Conservation (phyloP, 2,888 invertebrate species). For the Sinotaia quadrata region DNA sequence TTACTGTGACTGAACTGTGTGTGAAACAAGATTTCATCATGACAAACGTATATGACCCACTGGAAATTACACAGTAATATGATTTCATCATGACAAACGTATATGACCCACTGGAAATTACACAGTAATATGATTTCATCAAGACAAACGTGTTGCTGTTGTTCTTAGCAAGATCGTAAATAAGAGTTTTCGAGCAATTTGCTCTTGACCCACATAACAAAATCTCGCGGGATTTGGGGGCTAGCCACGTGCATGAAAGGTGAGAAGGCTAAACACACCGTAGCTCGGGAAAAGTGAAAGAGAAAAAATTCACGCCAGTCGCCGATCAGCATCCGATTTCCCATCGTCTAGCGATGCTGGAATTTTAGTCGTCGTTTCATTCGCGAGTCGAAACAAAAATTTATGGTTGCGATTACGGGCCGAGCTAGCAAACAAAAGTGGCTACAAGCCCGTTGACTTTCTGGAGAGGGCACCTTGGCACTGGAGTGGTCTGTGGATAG, state of each 20-base stretch:
- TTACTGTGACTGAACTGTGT: too few relatives aligned
- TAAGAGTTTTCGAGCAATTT: too few relatives aligned
- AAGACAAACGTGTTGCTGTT: too few relatives aligned
- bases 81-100: too few relatives aligned
- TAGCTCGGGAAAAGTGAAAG: neutral
- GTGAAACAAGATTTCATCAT: too few relatives aligned
- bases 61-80: too few relatives aligned
- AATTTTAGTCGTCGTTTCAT: neutral
- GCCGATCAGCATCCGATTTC: neutral
- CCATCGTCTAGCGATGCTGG: neutral
- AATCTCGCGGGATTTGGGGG: neutral
- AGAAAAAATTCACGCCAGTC: neutral
- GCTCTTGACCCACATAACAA: neutral
- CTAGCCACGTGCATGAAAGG: neutral
- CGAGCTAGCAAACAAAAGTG: neutral
- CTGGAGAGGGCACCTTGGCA: slow-evolving; percentile 1
- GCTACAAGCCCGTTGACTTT: neutral
- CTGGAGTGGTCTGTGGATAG: too few relatives aligned
- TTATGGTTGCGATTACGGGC: neutral
- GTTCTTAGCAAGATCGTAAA: too few relatives aligned
- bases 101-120: too few relatives aligned
- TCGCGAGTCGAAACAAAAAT: neutral
- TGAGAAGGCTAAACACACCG: slow-evolving; percentile 2
- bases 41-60: too few relatives aligned
- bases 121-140: too few relatives aligned